Base-by-base conservation (phyloP, 2,113 vertebrate species). In the Egretta garzetta region DNA sequence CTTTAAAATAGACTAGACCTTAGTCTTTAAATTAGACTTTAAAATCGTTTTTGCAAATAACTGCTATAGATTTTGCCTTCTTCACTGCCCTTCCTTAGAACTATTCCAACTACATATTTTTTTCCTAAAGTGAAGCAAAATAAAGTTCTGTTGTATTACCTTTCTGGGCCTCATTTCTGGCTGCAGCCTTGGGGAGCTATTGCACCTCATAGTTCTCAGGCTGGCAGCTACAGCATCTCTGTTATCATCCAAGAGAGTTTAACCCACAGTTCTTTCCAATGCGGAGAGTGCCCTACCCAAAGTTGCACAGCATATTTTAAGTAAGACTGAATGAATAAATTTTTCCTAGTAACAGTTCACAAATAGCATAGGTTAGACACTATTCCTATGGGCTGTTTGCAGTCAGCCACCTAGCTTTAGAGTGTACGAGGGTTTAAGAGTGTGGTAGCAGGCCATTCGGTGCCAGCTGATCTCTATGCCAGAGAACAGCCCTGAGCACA, bases 401-500 rank as follows among this genome's bases (percentile, higher is more conserved):
- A 43, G 15, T 58, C 30, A 87, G 21, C 8, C 14, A 27, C 7
- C 4, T 50, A 39, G 5, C 22, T 80, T 67, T 63, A 24, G 27
- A 59, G 11, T 4, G 0, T 47, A 27, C 0, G 1, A 18, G 15
- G 15, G 5, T n/a, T 80, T 70, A 56, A n/a, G 30, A 63, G 8
- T 8, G 5, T 63, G 22, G 66, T 83, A 94, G 14, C 74, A 55
- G 37, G 35, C 4, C 10, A 6, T 59, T 53, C 2, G 1, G 5
- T 19, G 47, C 20, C 2, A 12, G 32, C 8, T 49, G 41, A 80
- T 43, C 43, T 60, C 58, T 60, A 6, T 47, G 33, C 12, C 64
- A 70, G 43, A 64, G 28, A 81, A 73, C 9, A 64, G 28, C 30
- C 23, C 35, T 53, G 15, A 90, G 43, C 8, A 60, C 0, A 0